phyloP scores from a whole-genome alignment of 2,888 invertebrate genomes.

The Drosophila rellima region DNA sequence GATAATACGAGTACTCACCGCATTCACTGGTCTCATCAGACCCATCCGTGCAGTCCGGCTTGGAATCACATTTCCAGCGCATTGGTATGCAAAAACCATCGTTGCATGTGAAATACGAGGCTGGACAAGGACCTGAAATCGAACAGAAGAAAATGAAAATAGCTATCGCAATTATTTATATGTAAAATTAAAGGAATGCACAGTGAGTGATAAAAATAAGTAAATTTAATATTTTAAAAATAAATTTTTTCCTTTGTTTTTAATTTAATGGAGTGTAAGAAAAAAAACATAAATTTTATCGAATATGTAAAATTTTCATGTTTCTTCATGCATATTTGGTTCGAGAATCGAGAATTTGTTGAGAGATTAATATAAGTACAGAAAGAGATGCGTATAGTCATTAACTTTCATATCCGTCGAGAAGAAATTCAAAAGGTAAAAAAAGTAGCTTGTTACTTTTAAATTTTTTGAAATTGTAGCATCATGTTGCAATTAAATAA shows the following conservation, averaged over 20 bases:
- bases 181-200: constrained; percentile 13
- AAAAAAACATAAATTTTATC: neutral
- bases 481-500: too few species aligned
- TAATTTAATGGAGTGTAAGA: neutral
- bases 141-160: constrained; percentile 38
- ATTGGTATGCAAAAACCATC: constrained; percentile 88
- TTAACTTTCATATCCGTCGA: too few species aligned
- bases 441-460: too few species aligned
- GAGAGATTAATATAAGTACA: too few species aligned
- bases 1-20: constrained; percentile 82
- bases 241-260: too few species aligned
- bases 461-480: too few species aligned
- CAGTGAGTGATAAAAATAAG: neutral
- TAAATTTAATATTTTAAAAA: neutral
- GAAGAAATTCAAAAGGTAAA: neutral
- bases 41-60: constrained; percentile 88
- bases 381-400: too few species aligned
- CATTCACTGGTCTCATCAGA: constrained; percentile 88
- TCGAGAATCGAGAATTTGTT: too few species aligned
- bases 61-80: constrained; percentile 88
- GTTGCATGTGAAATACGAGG: constrained; percentile 83
- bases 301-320: neutral
- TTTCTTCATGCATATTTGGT: too few species aligned
- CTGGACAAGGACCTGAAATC: constrained; percentile 81
- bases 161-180: constrained; percentile 25